Evolutionary conservation across 2,797 vertebrate genomes (phyloP).

Genomic region (Cossypha niveicapilla): DNA sequence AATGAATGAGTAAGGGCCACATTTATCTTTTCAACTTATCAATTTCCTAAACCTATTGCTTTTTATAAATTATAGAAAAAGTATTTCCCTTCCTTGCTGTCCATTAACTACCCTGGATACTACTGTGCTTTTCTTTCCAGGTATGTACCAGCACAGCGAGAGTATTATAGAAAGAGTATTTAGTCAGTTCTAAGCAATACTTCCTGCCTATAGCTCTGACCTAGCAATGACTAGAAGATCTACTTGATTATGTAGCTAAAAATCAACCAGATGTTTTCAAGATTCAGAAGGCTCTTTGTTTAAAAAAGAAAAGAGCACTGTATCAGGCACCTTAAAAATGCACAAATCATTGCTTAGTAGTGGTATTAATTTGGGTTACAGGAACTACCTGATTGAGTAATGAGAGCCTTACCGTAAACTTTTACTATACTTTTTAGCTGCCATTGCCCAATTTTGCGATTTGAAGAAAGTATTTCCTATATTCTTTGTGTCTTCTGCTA

Average conservation of each 20-base stretch:
- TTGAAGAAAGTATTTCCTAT: slow-evolving; percentile 94
- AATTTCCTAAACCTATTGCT: not conserved
- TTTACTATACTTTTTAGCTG: slow-evolving; percentile 91
- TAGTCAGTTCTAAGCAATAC: not conserved
- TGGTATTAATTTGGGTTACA: not conserved
- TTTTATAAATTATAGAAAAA: not conserved
- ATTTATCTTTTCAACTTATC: not conserved
- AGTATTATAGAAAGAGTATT: not conserved
- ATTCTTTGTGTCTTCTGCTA: slow-evolving; percentile 92
- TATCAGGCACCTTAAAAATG: not conserved
- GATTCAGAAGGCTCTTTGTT: not conserved
- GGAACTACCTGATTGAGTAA: not conserved
- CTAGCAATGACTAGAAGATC: not conserved
- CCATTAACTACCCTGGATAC: not conserved
- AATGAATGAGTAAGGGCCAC: not conserved
- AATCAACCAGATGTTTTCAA: not conserved
- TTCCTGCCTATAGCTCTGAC: not conserved
- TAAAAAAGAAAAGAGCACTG: not conserved
- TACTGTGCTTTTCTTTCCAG: not conserved
- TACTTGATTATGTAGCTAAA: not conserved
- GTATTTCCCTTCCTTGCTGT: not conserved
- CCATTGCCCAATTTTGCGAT: slow-evolving; percentile 88
- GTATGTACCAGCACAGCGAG: not conserved
- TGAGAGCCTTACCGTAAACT: slow-evolving; percentile 85
- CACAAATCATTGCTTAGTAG: not conserved